Conservation (phyloP, 2,113 vertebrate genomes). For the Lagopus muta region DNA sequence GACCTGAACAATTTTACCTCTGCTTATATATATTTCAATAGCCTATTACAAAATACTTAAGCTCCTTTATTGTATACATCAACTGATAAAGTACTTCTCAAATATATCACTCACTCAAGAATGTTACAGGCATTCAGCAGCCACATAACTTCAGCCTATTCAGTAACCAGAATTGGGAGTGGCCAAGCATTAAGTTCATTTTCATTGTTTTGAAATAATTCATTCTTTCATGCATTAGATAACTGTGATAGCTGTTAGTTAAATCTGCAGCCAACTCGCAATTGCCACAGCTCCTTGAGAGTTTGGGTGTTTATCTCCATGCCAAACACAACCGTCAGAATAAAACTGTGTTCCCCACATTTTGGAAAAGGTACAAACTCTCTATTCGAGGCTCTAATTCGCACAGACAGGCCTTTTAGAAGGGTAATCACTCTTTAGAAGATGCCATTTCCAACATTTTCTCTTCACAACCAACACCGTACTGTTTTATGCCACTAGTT, state of each 20-base stretch:
- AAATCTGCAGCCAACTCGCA: neutral
- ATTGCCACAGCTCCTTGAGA: neutral
- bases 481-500: neutral
- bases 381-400: neutral
- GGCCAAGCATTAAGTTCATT: neutral
- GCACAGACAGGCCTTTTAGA: neutral
- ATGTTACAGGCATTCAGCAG: neutral
- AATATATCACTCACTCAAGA: neutral
- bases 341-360: neutral
- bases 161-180: neutral
- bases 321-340: neutral
- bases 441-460: neutral
- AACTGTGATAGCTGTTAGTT: neutral
- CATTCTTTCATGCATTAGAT: neutral
- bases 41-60: neutral
- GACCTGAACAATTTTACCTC: neutral
- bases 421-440: neutral
- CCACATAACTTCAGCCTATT: neutral
- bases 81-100: neutral
- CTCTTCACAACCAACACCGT: neutral
- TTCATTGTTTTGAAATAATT: neutral
- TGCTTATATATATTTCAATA: neutral
- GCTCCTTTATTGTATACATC: neutral
- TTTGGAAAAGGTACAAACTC: fast-evolving
- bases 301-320: neutral